Conservation (phyloP, 2,113 vertebrate genomes). For the Stercorarius parasiticus region DNA sequence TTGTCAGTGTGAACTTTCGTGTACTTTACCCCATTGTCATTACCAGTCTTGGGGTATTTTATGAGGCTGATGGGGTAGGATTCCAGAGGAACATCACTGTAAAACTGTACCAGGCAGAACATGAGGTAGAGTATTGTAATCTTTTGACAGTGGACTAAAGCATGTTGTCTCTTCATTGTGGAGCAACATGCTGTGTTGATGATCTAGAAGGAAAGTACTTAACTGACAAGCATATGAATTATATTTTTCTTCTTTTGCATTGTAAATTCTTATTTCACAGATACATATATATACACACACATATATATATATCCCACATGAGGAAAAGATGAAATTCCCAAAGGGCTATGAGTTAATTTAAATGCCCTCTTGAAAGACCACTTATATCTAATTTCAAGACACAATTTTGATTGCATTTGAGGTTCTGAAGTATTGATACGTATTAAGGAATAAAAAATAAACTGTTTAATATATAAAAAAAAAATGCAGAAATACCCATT, state of each 20-base stretch:
- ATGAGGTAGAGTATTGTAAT: slow-evolving; percentile 81
- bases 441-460: not conserved
- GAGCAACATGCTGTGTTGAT: not conserved
- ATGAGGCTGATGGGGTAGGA: slow-evolving; percentile 71
- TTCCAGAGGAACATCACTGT: slow-evolving; percentile 92
- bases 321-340: not conserved
- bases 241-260: not conserved
- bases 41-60: slow-evolving; percentile 91
- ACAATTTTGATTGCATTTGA: not conserved
- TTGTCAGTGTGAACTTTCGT: slow-evolving; percentile 90
- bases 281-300: no score
- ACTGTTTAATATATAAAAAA: not conserved
- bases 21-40: slow-evolving; percentile 94
- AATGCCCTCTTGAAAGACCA: not conserved
- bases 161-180: not conserved
- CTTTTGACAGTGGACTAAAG: not conserved
- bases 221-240: not conserved
- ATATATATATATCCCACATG: not conserved
- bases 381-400: not conserved
- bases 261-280: not conserved
- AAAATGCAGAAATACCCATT: not conserved
- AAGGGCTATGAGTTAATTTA: not conserved
- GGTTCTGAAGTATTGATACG: not conserved
- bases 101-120: slow-evolving; percentile 91
- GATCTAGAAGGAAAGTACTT: not conserved